Evolutionary conservation across 2,888 invertebrate genomes (phyloP).

Genomic region (Eupithecia centaureata): DNA sequence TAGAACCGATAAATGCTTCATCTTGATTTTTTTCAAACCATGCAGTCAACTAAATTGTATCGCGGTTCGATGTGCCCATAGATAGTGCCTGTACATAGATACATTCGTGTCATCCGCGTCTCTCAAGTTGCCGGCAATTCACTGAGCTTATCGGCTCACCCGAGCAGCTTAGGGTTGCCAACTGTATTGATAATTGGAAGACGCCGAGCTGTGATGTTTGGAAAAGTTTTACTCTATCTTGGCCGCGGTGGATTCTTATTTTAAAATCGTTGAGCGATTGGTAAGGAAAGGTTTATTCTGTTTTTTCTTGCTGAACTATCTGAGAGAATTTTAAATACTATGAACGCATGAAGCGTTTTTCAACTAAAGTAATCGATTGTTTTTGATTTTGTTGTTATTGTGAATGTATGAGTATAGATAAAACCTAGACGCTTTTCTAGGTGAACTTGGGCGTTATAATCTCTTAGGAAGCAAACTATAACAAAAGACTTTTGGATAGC

Average conservation of each 20-base stretch:
- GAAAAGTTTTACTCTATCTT: conserved; percentile 18
- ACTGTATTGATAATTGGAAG: conserved; percentile 8
- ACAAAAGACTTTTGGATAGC: neutral
- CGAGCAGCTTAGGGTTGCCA: conserved; percentile 46
- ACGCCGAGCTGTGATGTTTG: conserved; percentile 3
- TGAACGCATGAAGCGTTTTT: neutral
- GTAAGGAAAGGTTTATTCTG: neutral
- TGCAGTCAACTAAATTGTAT: neutral
- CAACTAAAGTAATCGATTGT: neutral
- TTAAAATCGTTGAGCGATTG: neutral
- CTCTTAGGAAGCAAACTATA: neutral
- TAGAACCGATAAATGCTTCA: no score
- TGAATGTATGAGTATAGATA: neutral
- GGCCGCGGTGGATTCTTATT: neutral
- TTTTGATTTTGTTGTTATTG: neutral
- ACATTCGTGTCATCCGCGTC: conserved; percentile 38
- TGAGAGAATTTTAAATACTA: neutral
- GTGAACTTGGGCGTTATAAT: neutral
- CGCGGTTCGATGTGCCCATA: neutral
- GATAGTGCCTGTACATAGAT: conserved; percentile 27
- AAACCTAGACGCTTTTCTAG: neutral
- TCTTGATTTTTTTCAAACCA: no score
- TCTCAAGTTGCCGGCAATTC: conserved; percentile 57
- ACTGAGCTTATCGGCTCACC: conserved; percentile 55
- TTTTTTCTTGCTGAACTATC: neutral